A percentile compares a stretch with the other conserved stretches of the same genome.
Evolutionary conservation across 1,140 invertebrate genomes (phyloP).

Genomic region (Acromyrmex charruanus): DNA sequence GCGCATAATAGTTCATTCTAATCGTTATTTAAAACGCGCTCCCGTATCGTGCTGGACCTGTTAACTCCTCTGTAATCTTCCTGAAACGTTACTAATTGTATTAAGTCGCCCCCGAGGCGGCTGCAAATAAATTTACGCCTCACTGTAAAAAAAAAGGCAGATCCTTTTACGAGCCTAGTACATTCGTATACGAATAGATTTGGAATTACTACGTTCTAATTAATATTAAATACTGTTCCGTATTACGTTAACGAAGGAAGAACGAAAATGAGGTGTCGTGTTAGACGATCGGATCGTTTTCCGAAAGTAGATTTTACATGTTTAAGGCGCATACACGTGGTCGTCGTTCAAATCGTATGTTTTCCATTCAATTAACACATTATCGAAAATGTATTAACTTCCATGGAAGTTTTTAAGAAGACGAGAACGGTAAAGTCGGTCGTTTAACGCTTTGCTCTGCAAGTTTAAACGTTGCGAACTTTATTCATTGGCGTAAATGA

Average conservation of each 20-base stretch:
- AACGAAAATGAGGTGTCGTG: not conserved
- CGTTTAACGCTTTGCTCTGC: constrained; percentile 32
- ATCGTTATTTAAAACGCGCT: constrained; percentile 80
- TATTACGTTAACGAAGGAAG: not conserved
- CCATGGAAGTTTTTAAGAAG: not conserved
- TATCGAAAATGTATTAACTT: constrained; percentile 39
- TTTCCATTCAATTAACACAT: constrained; percentile 39
- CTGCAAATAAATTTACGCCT: constrained; percentile 47
- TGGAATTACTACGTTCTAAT: constrained; percentile 34
- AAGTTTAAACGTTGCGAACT: constrained; percentile 41
- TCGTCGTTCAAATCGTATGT: not conserved
- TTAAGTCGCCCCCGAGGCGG: constrained; percentile 44
- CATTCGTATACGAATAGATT: constrained; percentile 22
- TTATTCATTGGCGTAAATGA: constrained; percentile 74
- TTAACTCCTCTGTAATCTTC: constrained; percentile 78
- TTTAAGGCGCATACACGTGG: not conserved
- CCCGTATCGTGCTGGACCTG: constrained; percentile 74
- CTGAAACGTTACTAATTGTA: constrained; percentile 73
- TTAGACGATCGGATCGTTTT: constrained; percentile 9
- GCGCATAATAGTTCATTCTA: constrained; percentile 80
- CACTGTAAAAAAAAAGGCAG: not conserved
- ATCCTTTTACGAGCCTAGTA: not conserved
- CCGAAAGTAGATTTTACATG: not conserved
- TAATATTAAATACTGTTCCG: constrained; percentile 29
- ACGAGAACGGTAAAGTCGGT: not conserved